Conservation (phyloP, 2,888 invertebrate species). For the Dendrolimus houi region DNA sequence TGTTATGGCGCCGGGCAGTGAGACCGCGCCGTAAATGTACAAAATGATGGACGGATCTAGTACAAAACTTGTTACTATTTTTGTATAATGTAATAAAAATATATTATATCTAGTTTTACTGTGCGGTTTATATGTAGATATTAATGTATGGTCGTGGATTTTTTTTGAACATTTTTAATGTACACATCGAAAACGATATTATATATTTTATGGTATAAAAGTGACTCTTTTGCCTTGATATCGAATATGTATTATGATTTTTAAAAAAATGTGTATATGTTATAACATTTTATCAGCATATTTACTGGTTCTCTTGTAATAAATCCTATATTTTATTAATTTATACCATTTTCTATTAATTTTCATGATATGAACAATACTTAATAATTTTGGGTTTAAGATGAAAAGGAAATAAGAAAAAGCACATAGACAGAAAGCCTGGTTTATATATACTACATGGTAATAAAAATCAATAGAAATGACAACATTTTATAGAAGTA, state of each 20-base stretch:
- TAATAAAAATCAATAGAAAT: too few species aligned
- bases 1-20: constrained; percentile 24
- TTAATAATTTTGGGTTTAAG: too few species aligned
- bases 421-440: too few species aligned
- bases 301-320: not conserved
- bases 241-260: not conserved
- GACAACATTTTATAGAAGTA: too few species aligned
- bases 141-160: constrained; percentile 28
- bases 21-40: constrained; percentile 60
- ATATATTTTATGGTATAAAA: too few species aligned
- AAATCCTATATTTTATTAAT: too few species aligned
- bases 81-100: constrained; percentile 62
- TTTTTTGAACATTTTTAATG: not conserved
- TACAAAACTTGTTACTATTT: constrained; percentile 76
- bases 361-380: too few species aligned
- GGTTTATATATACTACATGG: too few species aligned
- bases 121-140: constrained; percentile 17
- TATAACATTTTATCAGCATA: not conserved
- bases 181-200: too few species aligned
- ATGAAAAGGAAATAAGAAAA: too few species aligned
- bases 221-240: too few species aligned
- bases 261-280: constrained; percentile 1
- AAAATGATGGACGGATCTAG: constrained; percentile 64
- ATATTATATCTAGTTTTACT: constrained; percentile 61
- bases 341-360: too few species aligned